phyloP scores from a whole-genome alignment of 2,113 vertebrate species.

The Scomber japonicus region DNA sequence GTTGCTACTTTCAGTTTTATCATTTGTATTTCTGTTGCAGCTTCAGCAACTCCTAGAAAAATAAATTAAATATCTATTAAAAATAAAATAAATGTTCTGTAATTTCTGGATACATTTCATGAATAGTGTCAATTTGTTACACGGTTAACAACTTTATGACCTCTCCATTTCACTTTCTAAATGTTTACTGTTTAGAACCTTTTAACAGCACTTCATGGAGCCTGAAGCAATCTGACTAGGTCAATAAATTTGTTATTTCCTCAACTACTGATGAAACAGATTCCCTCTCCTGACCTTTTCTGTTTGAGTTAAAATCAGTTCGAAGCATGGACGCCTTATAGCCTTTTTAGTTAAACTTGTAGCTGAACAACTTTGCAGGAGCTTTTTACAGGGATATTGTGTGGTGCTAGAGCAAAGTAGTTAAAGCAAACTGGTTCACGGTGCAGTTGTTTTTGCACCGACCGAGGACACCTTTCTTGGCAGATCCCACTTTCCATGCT shows the following conservation, averaged over 20 bases:
- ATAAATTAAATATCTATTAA: neutral
- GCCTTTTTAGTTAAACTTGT: conserved; percentile 1
- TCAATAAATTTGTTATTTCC: conserved; percentile 6
- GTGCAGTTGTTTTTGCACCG: conserved; percentile 35
- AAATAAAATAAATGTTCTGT: too few species aligned
- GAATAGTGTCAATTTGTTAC: too few species aligned
- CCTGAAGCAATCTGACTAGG: neutral
- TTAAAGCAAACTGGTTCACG: conserved; percentile 35
- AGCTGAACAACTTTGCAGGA: neutral
- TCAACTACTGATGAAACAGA: conserved; percentile 5
- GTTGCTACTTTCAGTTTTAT: conserved; percentile 14
- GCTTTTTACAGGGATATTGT: neutral
- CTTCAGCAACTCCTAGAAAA: neutral
- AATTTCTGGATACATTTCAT: too few species aligned
- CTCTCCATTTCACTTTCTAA: too few species aligned
- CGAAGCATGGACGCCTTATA: conserved; percentile 5
- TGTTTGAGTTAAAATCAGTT: neutral
- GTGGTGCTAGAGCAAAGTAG: conserved; percentile 1
- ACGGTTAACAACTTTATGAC: neutral
- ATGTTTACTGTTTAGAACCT: neutral
- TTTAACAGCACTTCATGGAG: conserved; percentile 17
- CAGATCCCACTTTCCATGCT: conserved; percentile 48
- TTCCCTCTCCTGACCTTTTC: conserved; percentile 6
- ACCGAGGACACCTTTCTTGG: conserved; percentile 37
- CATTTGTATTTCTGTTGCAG: conserved; percentile 9